Evolutionary conservation across 2,888 invertebrate genomes (phyloP).

Genomic region (Deladenus siricidicola): DNA sequence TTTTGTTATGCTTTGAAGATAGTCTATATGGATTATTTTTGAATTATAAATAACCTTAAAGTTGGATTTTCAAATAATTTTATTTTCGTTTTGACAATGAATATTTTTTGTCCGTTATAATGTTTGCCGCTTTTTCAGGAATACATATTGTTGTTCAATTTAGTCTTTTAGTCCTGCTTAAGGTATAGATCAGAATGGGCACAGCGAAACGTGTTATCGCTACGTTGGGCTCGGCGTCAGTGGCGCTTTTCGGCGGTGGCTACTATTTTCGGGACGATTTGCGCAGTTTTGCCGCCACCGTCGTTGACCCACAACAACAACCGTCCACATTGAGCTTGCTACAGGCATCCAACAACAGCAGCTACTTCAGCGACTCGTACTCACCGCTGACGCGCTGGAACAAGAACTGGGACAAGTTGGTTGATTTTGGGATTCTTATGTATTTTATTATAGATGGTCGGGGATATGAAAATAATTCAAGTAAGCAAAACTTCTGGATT

Average conservation of each 20-base stretch:
- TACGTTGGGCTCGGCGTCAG: neutral
- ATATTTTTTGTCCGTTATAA: no score
- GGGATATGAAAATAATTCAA: no score
- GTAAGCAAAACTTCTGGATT: no score
- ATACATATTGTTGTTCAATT: neutral
- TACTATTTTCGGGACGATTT: conserved; percentile 18
- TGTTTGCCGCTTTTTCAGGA: no score
- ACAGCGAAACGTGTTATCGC: neutral
- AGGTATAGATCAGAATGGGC: neutral
- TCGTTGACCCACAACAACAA: conserved; percentile 5
- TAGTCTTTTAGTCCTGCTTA: neutral
- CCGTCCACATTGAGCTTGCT: neutral
- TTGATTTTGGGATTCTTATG: no score
- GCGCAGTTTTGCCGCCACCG: conserved; percentile 13
- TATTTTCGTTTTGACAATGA: no score
- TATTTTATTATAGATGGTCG: no score
- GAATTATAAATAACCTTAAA: no score
- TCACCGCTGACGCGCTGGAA: conserved; percentile 17
- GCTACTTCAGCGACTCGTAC: conserved; percentile 3
- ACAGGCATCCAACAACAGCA: neutral
- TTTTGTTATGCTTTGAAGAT: no score
- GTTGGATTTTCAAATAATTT: no score
- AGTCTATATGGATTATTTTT: no score
- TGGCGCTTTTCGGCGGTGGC: conserved; percentile 7
- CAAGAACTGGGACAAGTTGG: conserved; percentile 28